These are phyloP conservation scores for Conomelus anceps DNA, from an alignment of 2,888 invertebrate species.

Conservation along the genomic window DNA sequence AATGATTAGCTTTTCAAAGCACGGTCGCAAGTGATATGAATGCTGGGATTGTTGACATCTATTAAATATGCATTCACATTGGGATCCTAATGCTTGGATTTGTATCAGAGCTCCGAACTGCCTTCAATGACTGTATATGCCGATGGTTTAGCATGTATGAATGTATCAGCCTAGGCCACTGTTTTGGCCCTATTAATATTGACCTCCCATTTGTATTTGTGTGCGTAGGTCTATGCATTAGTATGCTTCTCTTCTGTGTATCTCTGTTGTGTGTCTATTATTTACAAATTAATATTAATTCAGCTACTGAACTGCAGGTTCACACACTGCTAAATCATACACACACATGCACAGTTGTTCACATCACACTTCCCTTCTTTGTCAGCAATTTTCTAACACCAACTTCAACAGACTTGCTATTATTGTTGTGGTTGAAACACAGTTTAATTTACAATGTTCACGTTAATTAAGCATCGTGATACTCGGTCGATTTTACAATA, in stretches of 20 bases:
- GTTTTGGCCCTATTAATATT: neutral
- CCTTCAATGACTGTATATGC: neutral
- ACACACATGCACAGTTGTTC: neutral
- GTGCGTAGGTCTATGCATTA: neutral
- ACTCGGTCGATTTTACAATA: neutral
- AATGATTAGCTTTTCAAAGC: neutral
- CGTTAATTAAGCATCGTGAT: neutral
- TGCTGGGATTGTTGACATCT: neutral
- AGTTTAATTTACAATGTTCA: neutral
- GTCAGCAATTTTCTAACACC: neutral
- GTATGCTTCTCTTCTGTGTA: neutral
- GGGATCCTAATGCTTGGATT: neutral
- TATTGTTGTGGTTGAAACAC: neutral
- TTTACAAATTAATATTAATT: neutral
- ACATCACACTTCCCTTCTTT: neutral
- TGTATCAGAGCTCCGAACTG: neutral
- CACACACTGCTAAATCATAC: neutral
- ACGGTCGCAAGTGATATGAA: neutral
- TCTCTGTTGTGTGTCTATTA: neutral
- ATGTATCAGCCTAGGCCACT: neutral
- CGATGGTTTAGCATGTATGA: no score
- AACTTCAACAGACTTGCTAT: neutral
- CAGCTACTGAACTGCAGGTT: neutral
- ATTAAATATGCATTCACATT: neutral
- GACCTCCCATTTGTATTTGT: neutral